These are phyloP conservation scores for Ameiurus melas DNA, from an alignment of 2,113 vertebrate species.

Conservation along the genomic window DNA sequence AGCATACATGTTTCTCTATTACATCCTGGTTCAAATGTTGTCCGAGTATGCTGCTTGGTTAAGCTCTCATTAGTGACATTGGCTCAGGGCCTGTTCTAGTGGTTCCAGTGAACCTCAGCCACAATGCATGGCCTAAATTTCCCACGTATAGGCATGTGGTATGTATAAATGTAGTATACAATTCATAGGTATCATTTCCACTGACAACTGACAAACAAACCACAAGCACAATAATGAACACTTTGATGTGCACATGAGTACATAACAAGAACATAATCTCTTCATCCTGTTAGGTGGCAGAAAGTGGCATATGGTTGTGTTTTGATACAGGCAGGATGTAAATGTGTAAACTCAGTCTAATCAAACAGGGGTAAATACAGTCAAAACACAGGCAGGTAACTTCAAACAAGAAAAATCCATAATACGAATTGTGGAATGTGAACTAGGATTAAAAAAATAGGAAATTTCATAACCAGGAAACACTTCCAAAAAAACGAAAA, in stretches of 20 bases:
- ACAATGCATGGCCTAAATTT: background rate
- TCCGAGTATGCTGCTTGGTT: background rate
- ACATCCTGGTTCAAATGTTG: background rate
- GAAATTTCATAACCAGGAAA: no score
- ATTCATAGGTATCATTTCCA: background rate
- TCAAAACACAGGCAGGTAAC: background rate
- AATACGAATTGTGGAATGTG: background rate
- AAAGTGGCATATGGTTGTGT: background rate
- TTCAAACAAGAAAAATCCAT: background rate
- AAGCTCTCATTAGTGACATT: conserved; percentile 17
- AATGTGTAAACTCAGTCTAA: background rate
- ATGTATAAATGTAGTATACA: background rate
- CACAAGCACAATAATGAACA: background rate
- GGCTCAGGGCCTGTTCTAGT: background rate
- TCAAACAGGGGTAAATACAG: background rate
- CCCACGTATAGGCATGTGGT: background rate
- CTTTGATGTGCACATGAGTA: background rate
- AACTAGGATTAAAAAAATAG: background rate
- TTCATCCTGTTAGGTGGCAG: background rate
- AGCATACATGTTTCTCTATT: background rate
- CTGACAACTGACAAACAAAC: background rate
- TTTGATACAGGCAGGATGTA: background rate
- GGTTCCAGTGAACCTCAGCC: background rate
- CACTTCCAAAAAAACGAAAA: background rate
- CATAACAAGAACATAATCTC: background rate